A percentile compares a stretch with the other conserved stretches of the same genome.
These are phyloP conservation scores for Bilobella aurantiaca DNA, from an alignment of 1,140 invertebrate species.

Conservation along the genomic window DNA sequence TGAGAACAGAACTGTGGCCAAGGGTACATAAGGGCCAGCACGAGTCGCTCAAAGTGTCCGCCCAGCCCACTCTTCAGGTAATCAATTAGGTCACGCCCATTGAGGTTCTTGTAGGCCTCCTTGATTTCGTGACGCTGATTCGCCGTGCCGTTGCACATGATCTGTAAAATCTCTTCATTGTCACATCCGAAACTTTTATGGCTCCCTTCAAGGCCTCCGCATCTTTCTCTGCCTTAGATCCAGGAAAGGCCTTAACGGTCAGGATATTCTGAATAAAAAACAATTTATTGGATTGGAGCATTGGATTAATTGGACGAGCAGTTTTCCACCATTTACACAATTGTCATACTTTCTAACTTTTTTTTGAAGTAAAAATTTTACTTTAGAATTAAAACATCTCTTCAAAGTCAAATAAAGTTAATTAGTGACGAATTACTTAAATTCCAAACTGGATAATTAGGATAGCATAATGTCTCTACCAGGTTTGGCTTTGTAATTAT, in stretches of 20 bases:
- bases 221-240: slow-evolving; percentile 78
- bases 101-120: slow-evolving; percentile 82
- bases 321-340: no score
- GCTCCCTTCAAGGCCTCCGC: slow-evolving; percentile 77
- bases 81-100: slow-evolving; percentile 73
- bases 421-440: no score
- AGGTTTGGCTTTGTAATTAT: no score
- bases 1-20: slow-evolving; percentile 44
- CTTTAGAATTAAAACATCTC: no score
- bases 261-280: slow-evolving; percentile 79
- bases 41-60: slow-evolving; percentile 48
- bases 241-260: slow-evolving; percentile 69
- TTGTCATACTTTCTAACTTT: no score
- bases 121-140: slow-evolving; percentile 82
- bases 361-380: no score
- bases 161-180: slow-evolving; percentile 81
- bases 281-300: no score
- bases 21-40: slow-evolving; percentile 46
- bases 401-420: no score
- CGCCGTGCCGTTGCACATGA: slow-evolving; percentile 74
- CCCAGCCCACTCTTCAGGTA: slow-evolving; percentile 54
- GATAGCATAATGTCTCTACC: no score
- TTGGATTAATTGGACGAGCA: no score
- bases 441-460: no score
- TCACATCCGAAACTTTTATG: slow-evolving; percentile 91